Evolutionary conservation across 2,113 vertebrate species (phyloP), one percentile per base, ranked within the genome.

Genomic region (Protobothrops mucrosquamatus): DNA sequence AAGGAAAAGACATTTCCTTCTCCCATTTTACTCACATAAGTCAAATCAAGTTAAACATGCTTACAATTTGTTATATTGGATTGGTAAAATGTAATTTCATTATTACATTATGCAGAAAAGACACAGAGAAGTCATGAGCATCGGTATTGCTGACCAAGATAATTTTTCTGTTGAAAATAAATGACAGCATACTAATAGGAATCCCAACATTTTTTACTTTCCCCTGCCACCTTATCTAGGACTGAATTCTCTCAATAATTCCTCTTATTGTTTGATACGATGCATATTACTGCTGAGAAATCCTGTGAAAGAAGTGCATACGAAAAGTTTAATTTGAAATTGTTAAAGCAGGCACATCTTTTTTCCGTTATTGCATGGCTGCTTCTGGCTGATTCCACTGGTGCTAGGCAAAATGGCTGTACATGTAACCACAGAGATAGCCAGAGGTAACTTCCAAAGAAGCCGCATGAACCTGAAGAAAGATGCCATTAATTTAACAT

Each of bases 41-140:
- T 46, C 6, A 90, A 96, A 92, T 18, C 54, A 10, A 89, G n/a
- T 89, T 87, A 95, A 95, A 85, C 5, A 92, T 61, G 54, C 24
- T 2, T 2, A 85, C 18, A 51, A 15, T 29, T 95, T 91, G 86
- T 23, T 59, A 85, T 69, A 91, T 91, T 92, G 87, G 51, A 56
- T 26, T 14, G 87, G 43, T 55, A 55, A 29, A 94, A 7, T 43
- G 52, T 93, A 55, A 56, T 89, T 0, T 3, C 86, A 93, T 87
- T 18, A 89, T 85, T n/a, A 88, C 9, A 48, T 89, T 2, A 0
- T 7, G 29, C 14, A 93, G 92, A 55, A 91, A 48, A 10, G 0
- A 89, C 92, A 39, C 46, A 54, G 85, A 29, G 92, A 91, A 4
- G 23, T 3, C 11, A 91, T 92, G 87, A 88, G 29, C 29, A 57